Percentiles rank a stretch among this genome's conserved stretches.
Conservation (phyloP, 2,888 invertebrate species). For the Agriopis marginaria region DNA sequence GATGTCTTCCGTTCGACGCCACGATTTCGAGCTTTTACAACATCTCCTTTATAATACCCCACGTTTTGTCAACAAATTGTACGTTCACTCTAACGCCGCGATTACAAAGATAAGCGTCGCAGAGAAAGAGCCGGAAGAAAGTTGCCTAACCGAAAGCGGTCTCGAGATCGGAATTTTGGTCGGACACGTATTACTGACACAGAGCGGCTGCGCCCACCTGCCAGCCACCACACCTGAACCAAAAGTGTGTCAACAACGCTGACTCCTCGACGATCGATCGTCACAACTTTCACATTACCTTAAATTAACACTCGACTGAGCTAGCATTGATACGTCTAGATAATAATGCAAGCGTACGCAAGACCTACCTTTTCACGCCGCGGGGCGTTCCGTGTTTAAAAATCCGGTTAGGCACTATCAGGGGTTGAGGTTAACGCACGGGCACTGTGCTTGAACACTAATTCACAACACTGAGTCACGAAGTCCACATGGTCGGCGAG, state of each 20-base stretch:
- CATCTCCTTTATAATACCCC: conserved; percentile 19
- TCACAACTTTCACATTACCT: conserved; percentile 85
- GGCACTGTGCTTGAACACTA: conserved; percentile 80
- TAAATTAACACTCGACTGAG: conserved; percentile 75
- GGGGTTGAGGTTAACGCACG: conserved; percentile 83
- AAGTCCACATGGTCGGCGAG: conserved; percentile 77
- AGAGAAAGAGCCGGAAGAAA: conserved; percentile 67
- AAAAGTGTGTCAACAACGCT: conserved; percentile 82
- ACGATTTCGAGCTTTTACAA: conserved; percentile 57
- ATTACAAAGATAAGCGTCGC: conserved; percentile 38
- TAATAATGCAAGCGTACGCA: conserved; percentile 44
- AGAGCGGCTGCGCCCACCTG: conserved; percentile 81
- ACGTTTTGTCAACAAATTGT: conserved; percentile 27
- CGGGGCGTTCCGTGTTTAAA: conserved; percentile 74
- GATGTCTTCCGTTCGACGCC: conserved; percentile 76
- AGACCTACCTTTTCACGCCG: conserved; percentile 77
- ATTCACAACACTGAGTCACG: conserved; percentile 82
- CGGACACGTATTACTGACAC: conserved; percentile 73
- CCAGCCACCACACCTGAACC: conserved; percentile 79
- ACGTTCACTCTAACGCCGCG: conserved; percentile 14
- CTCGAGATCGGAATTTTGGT: conserved; percentile 81
- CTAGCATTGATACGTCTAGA: conserved; percentile 57
- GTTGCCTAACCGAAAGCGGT: conserved; percentile 79
- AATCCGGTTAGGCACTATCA: conserved; percentile 84
- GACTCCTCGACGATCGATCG: conserved; percentile 79